A percentile compares a stretch with the other conserved stretches of the same genome.
Evolutionary conservation across 2,797 vertebrate genomes (phyloP).

Genomic region (Muscicapa comitata): DNA sequence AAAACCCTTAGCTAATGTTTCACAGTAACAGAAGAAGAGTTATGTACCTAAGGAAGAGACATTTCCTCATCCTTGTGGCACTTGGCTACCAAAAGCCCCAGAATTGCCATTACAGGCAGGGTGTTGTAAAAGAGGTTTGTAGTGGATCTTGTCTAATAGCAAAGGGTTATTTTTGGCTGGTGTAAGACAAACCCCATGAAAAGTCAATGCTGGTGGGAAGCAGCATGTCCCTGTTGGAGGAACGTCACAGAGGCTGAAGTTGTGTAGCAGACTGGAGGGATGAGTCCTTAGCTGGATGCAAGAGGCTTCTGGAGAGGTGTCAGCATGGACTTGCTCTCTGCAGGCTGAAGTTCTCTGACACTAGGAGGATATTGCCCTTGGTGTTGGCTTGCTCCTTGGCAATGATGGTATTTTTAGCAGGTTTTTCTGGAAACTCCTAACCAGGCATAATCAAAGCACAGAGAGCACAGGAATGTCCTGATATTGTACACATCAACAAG

Average conservation of each 20-base stretch:
- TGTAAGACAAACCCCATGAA: background rate
- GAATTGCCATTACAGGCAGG: background rate
- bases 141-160: background rate
- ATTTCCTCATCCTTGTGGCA: background rate
- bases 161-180: background rate
- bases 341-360: background rate
- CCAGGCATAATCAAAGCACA: background rate
- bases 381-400: background rate
- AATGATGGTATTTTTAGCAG: background rate
- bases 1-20: background rate
- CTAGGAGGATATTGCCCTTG: background rate
- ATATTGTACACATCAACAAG: background rate
- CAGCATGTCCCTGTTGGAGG: background rate
- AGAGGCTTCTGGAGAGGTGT: background rate
- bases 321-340: background rate
- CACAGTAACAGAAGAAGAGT: background rate
- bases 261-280: fast-evolving
- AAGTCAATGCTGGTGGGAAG: background rate
- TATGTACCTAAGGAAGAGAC: fast-evolving
- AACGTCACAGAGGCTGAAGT: background rate
- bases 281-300: background rate
- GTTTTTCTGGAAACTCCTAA: background rate
- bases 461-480: background rate
- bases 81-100: background rate
- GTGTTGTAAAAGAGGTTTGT: background rate